Conservation (phyloP, 2,888 invertebrate genomes). For the Trypoxylon attenuatum region DNA sequence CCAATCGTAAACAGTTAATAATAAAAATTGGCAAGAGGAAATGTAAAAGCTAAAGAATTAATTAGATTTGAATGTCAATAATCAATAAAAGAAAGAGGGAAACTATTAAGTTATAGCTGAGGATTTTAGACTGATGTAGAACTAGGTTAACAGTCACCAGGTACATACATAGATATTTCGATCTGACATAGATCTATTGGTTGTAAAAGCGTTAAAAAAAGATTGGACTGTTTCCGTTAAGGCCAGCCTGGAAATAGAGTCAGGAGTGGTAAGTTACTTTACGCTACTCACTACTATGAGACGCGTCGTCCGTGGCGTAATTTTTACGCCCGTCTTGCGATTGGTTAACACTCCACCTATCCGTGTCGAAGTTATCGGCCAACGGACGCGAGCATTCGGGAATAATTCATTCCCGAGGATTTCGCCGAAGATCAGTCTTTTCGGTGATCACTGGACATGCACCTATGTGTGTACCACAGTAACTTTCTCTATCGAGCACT, state of each 20-base stretch:
- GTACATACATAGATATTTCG: no score
- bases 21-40: no score
- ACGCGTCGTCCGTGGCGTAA: conserved; percentile 60
- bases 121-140: no score
- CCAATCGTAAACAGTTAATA: no score
- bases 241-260: background rate
- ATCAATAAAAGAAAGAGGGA: no score
- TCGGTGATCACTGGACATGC: conserved; percentile 6
- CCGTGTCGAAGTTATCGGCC: conserved; percentile 6
- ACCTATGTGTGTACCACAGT: background rate
- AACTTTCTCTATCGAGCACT: background rate
- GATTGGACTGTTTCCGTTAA: no score
- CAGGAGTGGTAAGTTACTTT: conserved; percentile 46
- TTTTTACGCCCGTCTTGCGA: conserved; percentile 38
- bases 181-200: no score
- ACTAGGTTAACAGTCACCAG: no score
- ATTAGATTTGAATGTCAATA: no score
- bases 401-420: conserved; percentile 28
- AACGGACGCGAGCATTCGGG: conserved; percentile 16
- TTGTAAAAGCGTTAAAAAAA: no score
- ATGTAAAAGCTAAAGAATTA: no score
- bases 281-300: conserved; percentile 62
- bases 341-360: conserved; percentile 13
- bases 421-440: background rate
- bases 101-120: no score